These are phyloP conservation scores for Thera britannica DNA, from an alignment of 2,888 invertebrate species.

Conservation along the genomic window DNA sequence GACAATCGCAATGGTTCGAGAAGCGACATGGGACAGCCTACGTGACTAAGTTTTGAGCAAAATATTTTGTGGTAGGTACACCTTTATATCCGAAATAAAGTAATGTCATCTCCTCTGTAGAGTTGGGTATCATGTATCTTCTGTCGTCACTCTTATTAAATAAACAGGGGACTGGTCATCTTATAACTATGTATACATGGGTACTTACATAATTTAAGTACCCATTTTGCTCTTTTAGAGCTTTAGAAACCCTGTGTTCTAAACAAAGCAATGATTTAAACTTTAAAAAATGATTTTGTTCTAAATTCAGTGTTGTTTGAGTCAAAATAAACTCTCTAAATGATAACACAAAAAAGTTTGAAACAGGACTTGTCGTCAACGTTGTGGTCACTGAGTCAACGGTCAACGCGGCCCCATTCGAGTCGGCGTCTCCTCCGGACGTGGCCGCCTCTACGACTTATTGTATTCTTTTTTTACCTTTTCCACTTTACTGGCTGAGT, in stretches of 20 bases:
- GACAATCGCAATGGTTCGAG: conserved; percentile 78
- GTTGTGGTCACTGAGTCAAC: conserved; percentile 59
- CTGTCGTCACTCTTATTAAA: conserved; percentile 37
- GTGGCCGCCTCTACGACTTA: conserved; percentile 66
- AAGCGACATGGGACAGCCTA: conserved; percentile 81
- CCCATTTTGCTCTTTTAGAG: too few species aligned
- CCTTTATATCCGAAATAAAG: conserved; percentile 69
- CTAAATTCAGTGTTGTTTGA: background rate
- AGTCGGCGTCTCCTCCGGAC: conserved; percentile 65
- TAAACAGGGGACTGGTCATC: conserved; percentile 22
- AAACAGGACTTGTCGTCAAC: conserved; percentile 44
- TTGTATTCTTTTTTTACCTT: conserved; percentile 71
- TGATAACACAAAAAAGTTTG: conserved; percentile 21
- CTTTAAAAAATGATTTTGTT: background rate
- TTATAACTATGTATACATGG: background rate
- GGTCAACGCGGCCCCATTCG: conserved; percentile 61
- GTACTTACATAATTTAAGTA: background rate
- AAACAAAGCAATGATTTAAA: background rate
- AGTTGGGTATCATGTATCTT: conserved; percentile 55
- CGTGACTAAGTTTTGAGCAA: conserved; percentile 82
- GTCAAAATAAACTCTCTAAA: conserved; percentile 7
- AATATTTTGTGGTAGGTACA: conserved; percentile 74
- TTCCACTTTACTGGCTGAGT: conserved; percentile 69
- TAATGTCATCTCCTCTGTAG: conserved; percentile 72
- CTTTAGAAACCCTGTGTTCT: too few species aligned